Conservation (phyloP, 2,797 vertebrate genomes). For the Syndactyla subalaris region DNA sequence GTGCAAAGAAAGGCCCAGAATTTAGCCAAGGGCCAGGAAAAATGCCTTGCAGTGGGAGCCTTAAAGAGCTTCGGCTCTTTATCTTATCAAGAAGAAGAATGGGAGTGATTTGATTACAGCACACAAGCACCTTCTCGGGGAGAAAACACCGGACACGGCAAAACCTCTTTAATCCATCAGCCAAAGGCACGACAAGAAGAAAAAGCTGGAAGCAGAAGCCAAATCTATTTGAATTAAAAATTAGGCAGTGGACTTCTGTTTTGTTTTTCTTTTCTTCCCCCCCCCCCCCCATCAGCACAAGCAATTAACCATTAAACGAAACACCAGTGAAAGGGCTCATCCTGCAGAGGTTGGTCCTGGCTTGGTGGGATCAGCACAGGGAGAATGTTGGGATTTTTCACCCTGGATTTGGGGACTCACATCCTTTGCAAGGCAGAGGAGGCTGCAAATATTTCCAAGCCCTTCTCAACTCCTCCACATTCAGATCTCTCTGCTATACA, state of each 20-base stretch:
- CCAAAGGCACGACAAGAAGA: not conserved
- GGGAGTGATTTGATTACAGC: constrained; percentile 40
- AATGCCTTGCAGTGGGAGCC: not conserved
- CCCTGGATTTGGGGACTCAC: rapidly evolving
- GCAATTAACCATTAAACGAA: not conserved
- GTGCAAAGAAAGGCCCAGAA: constrained; percentile 5
- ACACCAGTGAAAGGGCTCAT: not conserved
- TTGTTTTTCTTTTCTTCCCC: not conserved
- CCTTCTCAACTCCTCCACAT: not conserved
- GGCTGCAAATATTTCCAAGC: not conserved
- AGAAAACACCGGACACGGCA: not conserved
- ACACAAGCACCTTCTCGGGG: not conserved
- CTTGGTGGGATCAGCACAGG: not conserved
- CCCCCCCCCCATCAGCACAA: not conserved
- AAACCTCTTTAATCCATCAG: constrained; percentile 36
- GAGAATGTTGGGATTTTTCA: not conserved
- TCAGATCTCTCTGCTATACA: not conserved
- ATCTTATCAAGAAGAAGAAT: constrained; percentile 56
- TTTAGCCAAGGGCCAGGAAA: not conserved
- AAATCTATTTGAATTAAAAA: constrained; percentile 8
- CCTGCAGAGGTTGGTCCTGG: not conserved
- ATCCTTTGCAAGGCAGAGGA: not conserved
- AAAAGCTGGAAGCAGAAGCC: constrained; percentile 13
- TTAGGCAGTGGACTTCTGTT: not conserved
- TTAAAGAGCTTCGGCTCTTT: constrained; percentile 26